Evolutionary conservation across 2,113 vertebrate genomes (phyloP), one percentile per base, ranked within the genome.

Genomic region (Python bivittatus): DNA sequence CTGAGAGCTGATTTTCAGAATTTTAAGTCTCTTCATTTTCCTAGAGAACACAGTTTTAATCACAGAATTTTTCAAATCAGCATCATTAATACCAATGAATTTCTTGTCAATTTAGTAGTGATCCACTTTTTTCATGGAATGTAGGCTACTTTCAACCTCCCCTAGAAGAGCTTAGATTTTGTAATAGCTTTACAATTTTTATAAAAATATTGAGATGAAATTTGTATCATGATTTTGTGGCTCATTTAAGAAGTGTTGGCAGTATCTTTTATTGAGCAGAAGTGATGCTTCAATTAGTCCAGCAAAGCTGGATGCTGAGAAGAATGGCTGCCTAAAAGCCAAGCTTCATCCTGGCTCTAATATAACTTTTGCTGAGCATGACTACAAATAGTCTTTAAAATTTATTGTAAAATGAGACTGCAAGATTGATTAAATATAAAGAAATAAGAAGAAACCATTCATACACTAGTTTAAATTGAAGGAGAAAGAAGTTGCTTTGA

Each of bases 141-240:
- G n/a, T 57, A 85, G 17, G 10, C 3, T 56, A n/a, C 89, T 84
- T 88, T 68, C 57, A 56, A 44, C 23, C 22, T 2, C 20, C 48
- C 60, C 38, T 54, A 85, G 58, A 64, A 89, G 52, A 84, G 38
- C 8, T 38, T 23, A 86, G n/a, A 29, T 54, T 4, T 88, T 13
- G n/a, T 68, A 68, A 48, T 91, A 61, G 57, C 12, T 89, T 84
- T 91, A 48, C 58, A 93, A 89, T 72, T 85, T 38, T 89, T 57
- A 91, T 57, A 68, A 89, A 57, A 88, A 85, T 44, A 22, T 44
- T 56, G n/a, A 56, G 33, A 25, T 57, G 33, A 93, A 88, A 61
- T 44, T 29, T 72, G 17, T 25, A 48, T 61, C 38, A 44, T n/a
- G 29, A 42, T 88, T 88, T 93, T 64, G 25, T 61, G 57, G 68